Base-by-base conservation (phyloP, 2,797 vertebrate species). In the Sylvilagus floridanus region DNA sequence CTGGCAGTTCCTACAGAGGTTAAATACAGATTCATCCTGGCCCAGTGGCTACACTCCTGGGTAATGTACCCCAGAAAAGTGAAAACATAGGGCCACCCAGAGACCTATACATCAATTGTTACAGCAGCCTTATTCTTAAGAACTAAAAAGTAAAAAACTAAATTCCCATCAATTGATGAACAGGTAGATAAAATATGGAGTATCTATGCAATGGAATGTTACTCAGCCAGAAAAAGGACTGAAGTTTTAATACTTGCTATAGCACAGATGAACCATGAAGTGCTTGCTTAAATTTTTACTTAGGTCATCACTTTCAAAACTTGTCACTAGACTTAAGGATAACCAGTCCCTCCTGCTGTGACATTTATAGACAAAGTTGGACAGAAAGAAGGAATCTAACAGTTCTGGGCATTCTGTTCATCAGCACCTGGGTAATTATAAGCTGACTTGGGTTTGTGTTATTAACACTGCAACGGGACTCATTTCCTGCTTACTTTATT, bases 231-330 rank as follows among this genome's bases (percentile, higher is more conserved):
- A 81, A 84, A 93, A 85, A 81, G 21, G 9, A 92, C 73, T 47
- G 30, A 90, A 92, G 22, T 84, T 76, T 26, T 87, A 60, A 76
- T 72, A 90, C 19, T 92, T 42, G 42, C 28, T 78, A 79, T 35
- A 73, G 84, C n/a, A 90, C 54, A 57, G 82, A 91, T 62, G 60
- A 90, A 91, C 32, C 0, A 9, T 54, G 35, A 94, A 79, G 32
- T 47, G 54, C 65, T 13, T 93, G 24, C 81, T 47, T 96, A 83
- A 73, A 88, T 75, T 93, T 84, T 92, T 75, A 92, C 28, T 93
- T 83, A 86, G 16, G 57, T 52, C 42, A 37, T 90, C 47, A 76
- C 63, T 90, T 86, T 30, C n/a, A 91, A 71, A 52, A 83, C 4
- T 17, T 84, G 17, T 68, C 77, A 69, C 42, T 95, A 54, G 84